Evolutionary conservation across 2,113 vertebrate genomes (phyloP).

Genomic region (Ptyas mucosa): DNA sequence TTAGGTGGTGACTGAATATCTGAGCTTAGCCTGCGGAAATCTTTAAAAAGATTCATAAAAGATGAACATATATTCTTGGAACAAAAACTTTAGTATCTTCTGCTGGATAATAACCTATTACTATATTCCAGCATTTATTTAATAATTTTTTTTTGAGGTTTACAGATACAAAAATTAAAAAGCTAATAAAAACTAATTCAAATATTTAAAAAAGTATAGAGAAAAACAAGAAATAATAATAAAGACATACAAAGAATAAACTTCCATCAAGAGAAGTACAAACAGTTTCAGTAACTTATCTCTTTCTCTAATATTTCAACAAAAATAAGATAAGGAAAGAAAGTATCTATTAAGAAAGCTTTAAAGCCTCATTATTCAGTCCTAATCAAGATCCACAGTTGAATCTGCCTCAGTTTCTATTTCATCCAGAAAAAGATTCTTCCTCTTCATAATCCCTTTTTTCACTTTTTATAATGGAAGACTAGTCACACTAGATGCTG

Average conservation of each 20-base stretch:
- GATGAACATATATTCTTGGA: background rate
- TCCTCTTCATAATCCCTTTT: background rate
- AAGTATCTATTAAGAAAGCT: background rate
- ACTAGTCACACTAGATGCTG: too few relatives aligned
- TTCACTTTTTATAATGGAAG: background rate
- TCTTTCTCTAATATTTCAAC: background rate
- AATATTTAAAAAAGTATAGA: background rate
- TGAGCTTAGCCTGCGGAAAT: slow-evolving; percentile 80
- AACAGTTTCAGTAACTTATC: background rate
- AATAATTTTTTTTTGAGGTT: background rate
- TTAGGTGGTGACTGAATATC: slow-evolving; percentile 90
- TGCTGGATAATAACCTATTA: background rate
- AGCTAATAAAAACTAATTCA: background rate
- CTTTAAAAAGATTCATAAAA: slow-evolving; percentile 56
- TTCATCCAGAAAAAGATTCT: too few relatives aligned
- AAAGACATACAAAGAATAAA: background rate
- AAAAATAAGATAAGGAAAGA: background rate
- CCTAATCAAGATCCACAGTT: background rate
- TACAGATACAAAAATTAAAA: background rate
- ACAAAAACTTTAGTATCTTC: background rate
- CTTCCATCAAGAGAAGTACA: background rate
- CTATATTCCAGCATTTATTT: background rate
- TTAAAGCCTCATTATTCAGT: too few relatives aligned
- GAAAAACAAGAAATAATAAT: background rate
- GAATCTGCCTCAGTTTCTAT: background rate